These are phyloP conservation scores for Monochamus saltuarius DNA, from an alignment of 1,140 invertebrate species.

Conservation along the genomic window DNA sequence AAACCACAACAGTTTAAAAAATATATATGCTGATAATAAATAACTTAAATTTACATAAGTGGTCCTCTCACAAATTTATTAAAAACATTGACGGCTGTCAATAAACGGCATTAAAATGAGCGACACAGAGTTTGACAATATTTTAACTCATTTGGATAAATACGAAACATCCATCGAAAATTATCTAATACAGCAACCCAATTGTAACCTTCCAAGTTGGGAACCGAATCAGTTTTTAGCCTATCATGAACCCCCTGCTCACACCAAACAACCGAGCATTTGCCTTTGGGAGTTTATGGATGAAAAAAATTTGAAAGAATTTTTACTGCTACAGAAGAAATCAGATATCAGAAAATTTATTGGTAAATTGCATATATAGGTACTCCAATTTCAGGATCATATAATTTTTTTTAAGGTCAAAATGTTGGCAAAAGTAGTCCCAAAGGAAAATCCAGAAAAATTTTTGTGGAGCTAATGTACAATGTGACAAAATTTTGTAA, in stretches of 20 bases:
- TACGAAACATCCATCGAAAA: too few relatives aligned
- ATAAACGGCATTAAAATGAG: too few relatives aligned
- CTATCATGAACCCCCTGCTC: constrained; percentile 13
- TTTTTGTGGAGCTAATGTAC: constrained; percentile 42
- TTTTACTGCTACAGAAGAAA: constrained; percentile 28
- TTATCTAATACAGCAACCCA: too few relatives aligned
- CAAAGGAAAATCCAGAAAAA: constrained; percentile 35
- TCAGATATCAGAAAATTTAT: constrained; percentile 29
- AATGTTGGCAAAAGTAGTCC: constrained; percentile 23
- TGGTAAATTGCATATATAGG: constrained; percentile 21
- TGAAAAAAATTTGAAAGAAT: constrained; percentile 33
- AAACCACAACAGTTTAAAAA: too few relatives aligned
- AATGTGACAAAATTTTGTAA: constrained; percentile 41
- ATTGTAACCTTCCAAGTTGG: not conserved
- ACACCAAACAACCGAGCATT: constrained; percentile 24
- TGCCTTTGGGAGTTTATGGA: constrained; percentile 38
- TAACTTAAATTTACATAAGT: too few relatives aligned
- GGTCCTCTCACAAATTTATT: too few relatives aligned
- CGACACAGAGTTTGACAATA: too few relatives aligned
- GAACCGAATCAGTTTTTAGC: constrained; percentile 18
- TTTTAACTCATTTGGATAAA: too few relatives aligned
- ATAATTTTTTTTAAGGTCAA: constrained; percentile 27
- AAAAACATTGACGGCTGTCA: too few relatives aligned
- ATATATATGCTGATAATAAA: too few relatives aligned
- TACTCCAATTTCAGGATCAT: constrained; percentile 10